A percentile compares a stretch with the other conserved stretches of the same genome.
phyloP scores from a whole-genome alignment of 2,113 vertebrate species.

The Dasyornis broadbenti region DNA sequence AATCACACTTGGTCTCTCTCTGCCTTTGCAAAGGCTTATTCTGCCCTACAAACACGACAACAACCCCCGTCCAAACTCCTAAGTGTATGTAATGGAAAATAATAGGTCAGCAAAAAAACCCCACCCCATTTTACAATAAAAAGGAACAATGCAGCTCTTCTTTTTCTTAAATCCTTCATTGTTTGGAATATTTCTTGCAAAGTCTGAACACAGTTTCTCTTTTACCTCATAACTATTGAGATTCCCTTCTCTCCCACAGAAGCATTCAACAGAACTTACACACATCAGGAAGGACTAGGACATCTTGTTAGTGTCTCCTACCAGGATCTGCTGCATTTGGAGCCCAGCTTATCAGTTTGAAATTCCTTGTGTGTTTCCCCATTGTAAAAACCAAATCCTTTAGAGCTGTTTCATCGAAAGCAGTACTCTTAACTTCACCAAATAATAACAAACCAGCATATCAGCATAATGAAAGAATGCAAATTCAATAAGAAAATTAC shows the following conservation, averaged over 20 bases:
- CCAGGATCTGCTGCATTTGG: background rate
- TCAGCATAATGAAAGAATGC: background rate
- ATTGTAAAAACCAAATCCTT: background rate
- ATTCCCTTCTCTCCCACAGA: background rate
- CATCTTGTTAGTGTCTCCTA: background rate
- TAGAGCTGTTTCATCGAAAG: background rate
- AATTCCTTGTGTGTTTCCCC: background rate
- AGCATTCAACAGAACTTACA: background rate
- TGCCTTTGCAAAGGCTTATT: background rate
- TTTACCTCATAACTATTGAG: background rate
- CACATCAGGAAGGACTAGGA: background rate
- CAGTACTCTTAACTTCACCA: background rate
- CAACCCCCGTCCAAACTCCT: background rate
- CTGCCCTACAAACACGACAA: background rate
- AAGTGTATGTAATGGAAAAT: background rate
- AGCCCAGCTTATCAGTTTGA: background rate
- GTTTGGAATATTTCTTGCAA: background rate
- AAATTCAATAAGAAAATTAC: background rate
- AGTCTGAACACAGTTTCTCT: background rate
- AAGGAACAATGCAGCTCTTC: slow-evolving; percentile 18
- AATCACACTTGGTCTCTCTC: background rate
- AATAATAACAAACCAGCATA: background rate
- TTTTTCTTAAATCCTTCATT: background rate
- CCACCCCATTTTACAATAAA: background rate
- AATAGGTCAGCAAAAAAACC: background rate